Percentiles rank a stretch among this genome's conserved stretches.
phyloP scores from a whole-genome alignment of 1,140 invertebrate species.

The Platorchestia sp. region DNA sequence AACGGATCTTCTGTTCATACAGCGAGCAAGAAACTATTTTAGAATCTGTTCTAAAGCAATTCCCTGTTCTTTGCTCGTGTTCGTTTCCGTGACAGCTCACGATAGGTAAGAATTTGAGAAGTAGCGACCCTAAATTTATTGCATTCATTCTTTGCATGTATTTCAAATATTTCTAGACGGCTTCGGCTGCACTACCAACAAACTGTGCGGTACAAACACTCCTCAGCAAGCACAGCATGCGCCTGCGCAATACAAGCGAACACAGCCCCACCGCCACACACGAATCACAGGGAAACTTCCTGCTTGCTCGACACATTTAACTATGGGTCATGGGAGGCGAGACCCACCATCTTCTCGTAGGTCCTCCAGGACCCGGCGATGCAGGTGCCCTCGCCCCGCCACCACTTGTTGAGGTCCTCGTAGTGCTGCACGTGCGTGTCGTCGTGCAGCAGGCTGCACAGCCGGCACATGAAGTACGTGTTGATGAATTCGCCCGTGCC shows the following conservation, averaged over 20 bases:
- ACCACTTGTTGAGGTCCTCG: conserved; percentile 88
- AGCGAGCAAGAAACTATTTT: no score
- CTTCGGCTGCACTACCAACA: no score
- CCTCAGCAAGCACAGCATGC: background rate
- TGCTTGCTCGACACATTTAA: background rate
- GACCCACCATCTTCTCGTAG: conserved; percentile 61
- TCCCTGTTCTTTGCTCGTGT: no score
- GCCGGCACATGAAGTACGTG: conserved; percentile 94
- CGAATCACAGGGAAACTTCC: background rate
- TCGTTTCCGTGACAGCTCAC: no score
- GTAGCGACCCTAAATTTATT: no score
- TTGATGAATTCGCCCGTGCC: conserved; percentile 94
- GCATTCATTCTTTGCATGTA: no score
- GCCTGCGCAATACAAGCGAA: background rate
- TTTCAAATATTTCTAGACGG: no score
- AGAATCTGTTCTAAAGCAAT: no score
- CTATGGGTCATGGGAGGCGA: background rate
- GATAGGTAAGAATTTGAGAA: no score
- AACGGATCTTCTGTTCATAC: no score
- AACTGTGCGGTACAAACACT: background rate
- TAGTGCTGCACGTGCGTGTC: conserved; percentile 73
- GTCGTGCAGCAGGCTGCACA: conserved; percentile 92
- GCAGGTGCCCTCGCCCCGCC: conserved; percentile 83
- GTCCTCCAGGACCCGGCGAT: conserved; percentile 77
- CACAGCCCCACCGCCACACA: background rate